Base-by-base conservation (phyloP, 2,797 vertebrate species). In the Sebastes minor region DNA sequence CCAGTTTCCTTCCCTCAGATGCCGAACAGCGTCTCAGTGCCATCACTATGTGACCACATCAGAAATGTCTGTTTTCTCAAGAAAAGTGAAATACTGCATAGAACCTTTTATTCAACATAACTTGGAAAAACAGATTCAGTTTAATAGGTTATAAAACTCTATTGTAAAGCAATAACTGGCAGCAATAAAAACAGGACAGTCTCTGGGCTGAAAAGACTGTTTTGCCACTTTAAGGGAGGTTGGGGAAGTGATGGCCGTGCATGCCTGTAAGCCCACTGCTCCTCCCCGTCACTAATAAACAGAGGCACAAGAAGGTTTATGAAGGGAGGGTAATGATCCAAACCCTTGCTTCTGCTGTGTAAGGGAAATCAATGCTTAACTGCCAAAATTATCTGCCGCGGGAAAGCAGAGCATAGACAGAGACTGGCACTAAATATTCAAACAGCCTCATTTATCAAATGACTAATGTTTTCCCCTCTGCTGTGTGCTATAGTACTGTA, bases 351-450 rank as follows among this genome's bases (percentile, higher is more conserved):
- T 94, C 91, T 95, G 92, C 93, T 92, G 92, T 85, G 94, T 93
- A 91, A 94, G 93, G 91, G 88, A 95, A 94, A 94, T 92, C 93
- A 88, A 91, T 94, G 90, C 85, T 92, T 92, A 90, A 92, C 92
- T 92, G 92, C 88, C 94, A 94, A 94, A 94, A 95, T 94, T 80
- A 94, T 94, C 92, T 93, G 90, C 91, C 86, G 88, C 72, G 10
- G 89, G 86, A 92, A 93, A 81, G 90, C 84, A 75, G 73, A 81
- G 82, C 82, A 64, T 81, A 85, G 89, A 90, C 85, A 93, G 86
- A 86, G 88, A 85, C 88, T 67, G 78, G 87, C 78, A 84, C 87
- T 92, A 92, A 94, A 95, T 93, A 93, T 93, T 94, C 91, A 94
- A 94, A 91, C 67, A 86, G 89, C 76, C 87, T 90, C 89, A 91